Evolutionary conservation across 2,113 vertebrate species (phyloP).

Genomic region (Toxostoma redivivum): DNA sequence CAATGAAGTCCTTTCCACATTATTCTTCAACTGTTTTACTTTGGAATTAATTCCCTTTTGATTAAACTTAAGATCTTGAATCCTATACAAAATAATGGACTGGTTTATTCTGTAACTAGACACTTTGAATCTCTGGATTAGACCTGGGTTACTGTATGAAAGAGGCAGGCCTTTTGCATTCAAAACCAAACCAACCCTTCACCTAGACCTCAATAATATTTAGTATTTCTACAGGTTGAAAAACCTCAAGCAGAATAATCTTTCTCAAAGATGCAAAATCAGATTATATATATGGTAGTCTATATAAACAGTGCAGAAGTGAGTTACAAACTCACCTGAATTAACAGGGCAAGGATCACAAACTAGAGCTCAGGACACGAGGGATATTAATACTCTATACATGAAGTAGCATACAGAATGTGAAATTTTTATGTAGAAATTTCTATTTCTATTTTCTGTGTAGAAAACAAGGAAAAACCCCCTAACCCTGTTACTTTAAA

Average conservation of each 20-base stretch:
- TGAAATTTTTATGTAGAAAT: not conserved
- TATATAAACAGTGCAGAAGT: not conserved
- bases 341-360: not conserved
- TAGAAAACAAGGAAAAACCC: not conserved
- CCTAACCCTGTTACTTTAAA: not conserved
- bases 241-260: not conserved
- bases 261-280: not conserved
- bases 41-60: not conserved
- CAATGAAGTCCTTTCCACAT: not conserved
- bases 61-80: not conserved
- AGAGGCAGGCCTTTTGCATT: not conserved
- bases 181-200: not conserved
- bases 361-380: not conserved
- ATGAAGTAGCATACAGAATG: rapidly evolving
- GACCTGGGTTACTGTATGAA: not conserved
- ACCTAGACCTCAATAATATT: not conserved
- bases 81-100: not conserved
- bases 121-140: not conserved
- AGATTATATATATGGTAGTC: not conserved
- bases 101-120: not conserved
- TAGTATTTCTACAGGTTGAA: not conserved
- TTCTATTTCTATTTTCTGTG: not conserved
- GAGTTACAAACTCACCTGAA: not conserved
- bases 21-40: not conserved
- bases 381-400: not conserved